Percentiles rank a stretch among this genome's conserved stretches.
These are phyloP conservation scores for Syngnathus typhle DNA, from an alignment of 2,113 vertebrate species.

Conservation along the genomic window DNA sequence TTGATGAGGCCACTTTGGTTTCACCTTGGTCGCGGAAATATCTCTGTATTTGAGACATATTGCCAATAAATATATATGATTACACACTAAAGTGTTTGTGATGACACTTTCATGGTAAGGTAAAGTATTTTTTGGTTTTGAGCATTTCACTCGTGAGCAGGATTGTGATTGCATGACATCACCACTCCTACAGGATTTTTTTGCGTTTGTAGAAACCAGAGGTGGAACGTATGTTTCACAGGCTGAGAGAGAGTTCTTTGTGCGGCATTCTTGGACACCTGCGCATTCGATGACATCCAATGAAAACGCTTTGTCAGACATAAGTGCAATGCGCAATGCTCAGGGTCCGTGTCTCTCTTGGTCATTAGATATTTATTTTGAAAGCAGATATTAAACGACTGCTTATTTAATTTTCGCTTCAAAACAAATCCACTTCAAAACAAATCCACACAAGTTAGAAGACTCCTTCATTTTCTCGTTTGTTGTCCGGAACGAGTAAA, in stretches of 20 bases:
- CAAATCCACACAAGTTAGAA: too few relatives aligned
- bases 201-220: background rate
- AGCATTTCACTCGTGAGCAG: background rate
- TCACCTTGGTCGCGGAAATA: background rate
- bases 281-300: background rate
- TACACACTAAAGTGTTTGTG: background rate
- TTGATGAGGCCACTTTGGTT: conserved; percentile 3
- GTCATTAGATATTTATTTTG: background rate
- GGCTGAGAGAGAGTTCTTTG: background rate
- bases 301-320: conserved; percentile 61
- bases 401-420: too few relatives aligned
- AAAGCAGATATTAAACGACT: too few relatives aligned
- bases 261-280: background rate
- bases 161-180: background rate
- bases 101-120: background rate
- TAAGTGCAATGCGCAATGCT: conserved; percentile 20
- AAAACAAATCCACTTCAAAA: too few relatives aligned
- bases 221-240: background rate
- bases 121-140: background rate
- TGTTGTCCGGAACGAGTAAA: too few relatives aligned
- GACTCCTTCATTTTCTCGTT: too few relatives aligned
- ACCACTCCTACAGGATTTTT: background rate
- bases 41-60: background rate
- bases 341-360: background rate
- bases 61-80: background rate